Evolutionary conservation across 2,797 vertebrate species (phyloP).

Genomic region (Acanthis flammea): DNA sequence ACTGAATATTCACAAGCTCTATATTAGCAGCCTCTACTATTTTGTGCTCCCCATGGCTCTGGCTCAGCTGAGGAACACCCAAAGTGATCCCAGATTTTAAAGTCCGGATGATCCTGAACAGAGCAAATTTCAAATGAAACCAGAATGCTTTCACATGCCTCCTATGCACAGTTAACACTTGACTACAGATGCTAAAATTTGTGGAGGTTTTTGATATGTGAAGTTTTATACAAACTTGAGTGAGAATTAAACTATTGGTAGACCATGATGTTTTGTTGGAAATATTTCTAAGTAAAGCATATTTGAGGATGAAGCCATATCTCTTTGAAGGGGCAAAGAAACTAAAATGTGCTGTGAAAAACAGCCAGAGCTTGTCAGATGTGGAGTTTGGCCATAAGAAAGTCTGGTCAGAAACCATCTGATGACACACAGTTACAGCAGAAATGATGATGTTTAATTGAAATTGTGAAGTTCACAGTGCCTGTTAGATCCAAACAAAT

Average conservation of each 20-base stretch:
- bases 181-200: neutral
- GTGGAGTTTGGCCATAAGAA: neutral
- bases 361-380: neutral
- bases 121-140: slow-evolving; percentile 42
- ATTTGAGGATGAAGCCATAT: neutral
- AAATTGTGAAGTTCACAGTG: neutral
- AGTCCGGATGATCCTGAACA: slow-evolving; percentile 15
- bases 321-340: neutral
- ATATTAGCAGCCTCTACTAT: slow-evolving; percentile 21
- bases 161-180: neutral
- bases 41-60: neutral
- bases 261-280: neutral
- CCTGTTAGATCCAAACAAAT: neutral
- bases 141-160: slow-evolving; percentile 6
- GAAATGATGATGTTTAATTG: neutral
- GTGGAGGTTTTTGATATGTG: neutral
- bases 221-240: neutral
- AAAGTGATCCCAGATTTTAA: slow-evolving; percentile 59
- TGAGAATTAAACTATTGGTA: neutral
- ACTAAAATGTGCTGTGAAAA: neutral
- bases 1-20: slow-evolving; percentile 51
- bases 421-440: neutral
- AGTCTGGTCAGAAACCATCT: neutral
- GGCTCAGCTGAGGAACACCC: slow-evolving; percentile 51
- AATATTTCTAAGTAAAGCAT: neutral